Conservation (phyloP, 2,113 vertebrate genomes). For the Python bivittatus region DNA sequence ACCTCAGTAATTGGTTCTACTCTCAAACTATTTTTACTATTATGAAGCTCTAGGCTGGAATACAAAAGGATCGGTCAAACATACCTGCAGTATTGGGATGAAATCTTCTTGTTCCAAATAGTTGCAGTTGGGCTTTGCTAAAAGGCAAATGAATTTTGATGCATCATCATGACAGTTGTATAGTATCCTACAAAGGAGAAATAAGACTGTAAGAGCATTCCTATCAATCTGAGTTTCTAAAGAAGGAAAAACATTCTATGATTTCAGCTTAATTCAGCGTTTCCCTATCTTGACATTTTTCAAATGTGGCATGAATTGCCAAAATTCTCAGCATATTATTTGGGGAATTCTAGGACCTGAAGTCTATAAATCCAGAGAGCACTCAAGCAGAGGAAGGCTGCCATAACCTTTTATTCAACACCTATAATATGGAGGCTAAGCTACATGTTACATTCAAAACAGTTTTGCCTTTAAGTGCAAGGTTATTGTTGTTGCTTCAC, state of each 20-base stretch:
- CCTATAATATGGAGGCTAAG: neutral
- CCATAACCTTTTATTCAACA: neutral
- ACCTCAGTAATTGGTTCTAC: neutral
- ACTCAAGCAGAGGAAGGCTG: neutral
- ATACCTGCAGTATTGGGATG: conserved; percentile 94
- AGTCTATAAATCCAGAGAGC: neutral
- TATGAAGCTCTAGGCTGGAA: neutral
- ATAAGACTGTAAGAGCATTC: neutral
- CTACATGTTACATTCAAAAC: neutral
- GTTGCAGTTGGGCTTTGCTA: conserved; percentile 87
- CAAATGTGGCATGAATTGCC: neutral
- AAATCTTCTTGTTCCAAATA: conserved; percentile 96
- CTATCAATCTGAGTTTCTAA: neutral
- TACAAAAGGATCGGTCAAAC: neutral
- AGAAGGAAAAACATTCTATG: neutral
- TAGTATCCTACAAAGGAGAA: conserved; percentile 78
- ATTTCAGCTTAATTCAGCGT: neutral
- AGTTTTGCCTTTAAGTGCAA: neutral
- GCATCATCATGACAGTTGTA: conserved; percentile 91
- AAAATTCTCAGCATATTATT: too few species aligned
- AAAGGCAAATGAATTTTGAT: conserved; percentile 87
- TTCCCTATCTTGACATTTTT: neutral
- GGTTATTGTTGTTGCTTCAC: neutral
- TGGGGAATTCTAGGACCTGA: neutral
- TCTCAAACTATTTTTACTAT: neutral